phyloP scores from a whole-genome alignment of 2,888 invertebrate genomes.

The Drosophila subsilvestris region DNA sequence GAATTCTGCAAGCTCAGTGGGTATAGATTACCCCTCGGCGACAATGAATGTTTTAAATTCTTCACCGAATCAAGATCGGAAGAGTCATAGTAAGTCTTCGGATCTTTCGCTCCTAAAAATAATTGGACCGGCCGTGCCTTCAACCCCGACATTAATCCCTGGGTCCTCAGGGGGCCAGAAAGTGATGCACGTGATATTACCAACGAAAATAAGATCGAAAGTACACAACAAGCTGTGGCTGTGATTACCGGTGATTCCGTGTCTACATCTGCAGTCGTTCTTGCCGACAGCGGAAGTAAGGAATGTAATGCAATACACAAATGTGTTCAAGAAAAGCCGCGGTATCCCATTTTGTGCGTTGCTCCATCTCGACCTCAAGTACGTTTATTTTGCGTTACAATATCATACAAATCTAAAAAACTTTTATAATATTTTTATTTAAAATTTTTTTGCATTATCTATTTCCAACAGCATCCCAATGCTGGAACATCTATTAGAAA shows the following conservation, averaged over 20 bases:
- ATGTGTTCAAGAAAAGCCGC: conserved; percentile 42
- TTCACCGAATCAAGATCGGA: conserved; percentile 86
- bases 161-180: conserved; percentile 31
- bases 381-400: conserved; percentile 21
- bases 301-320: conserved; percentile 25
- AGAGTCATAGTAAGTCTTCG: conserved; percentile 88
- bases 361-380: conserved; percentile 43
- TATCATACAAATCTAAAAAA: neutral
- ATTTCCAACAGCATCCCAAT: conserved; percentile 40
- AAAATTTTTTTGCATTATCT: neutral
- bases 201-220: conserved; percentile 22
- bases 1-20: conserved; percentile 90
- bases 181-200: conserved; percentile 25
- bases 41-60: conserved; percentile 84
- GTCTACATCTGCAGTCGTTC: conserved; percentile 10
- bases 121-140: conserved; percentile 51
- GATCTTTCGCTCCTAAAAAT: conserved; percentile 86
- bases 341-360: conserved; percentile 28
- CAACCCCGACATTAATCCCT: conserved; percentile 39
- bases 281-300: conserved; percentile 13
- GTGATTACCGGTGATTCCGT: conserved; percentile 4
- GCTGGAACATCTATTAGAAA: conserved; percentile 39
- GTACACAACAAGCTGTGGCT: conserved; percentile 20
- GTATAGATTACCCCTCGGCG: conserved; percentile 88
- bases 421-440: neutral